A percentile compares a stretch with the other conserved stretches of the same genome.
Evolutionary conservation across 2,797 vertebrate species (phyloP).

Genomic region (Spea hammondii): DNA sequence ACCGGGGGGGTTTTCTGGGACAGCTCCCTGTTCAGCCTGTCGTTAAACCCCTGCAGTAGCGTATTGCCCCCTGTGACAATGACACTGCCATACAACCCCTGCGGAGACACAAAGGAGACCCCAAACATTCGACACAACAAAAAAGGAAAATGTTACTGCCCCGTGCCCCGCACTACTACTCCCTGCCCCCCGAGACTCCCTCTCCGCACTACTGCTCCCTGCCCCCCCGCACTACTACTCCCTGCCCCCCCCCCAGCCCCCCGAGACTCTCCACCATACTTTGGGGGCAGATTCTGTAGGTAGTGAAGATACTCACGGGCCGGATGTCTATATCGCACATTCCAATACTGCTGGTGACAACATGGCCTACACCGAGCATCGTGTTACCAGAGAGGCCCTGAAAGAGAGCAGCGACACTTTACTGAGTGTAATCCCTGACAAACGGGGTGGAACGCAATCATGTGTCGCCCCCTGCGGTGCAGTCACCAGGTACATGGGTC

Average conservation of each 20-base stretch:
- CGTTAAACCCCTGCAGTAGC: constrained; percentile 71
- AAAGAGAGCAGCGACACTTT: neutral
- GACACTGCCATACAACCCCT: constrained; percentile 72
- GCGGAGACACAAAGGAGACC: constrained; percentile 4
- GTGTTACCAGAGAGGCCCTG: constrained; percentile 78
- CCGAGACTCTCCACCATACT: neutral
- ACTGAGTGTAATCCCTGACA: no score
- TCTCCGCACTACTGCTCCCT: neutral
- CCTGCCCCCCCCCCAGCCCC: constrained; percentile 13
- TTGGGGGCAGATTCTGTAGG: no score
- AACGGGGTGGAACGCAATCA: no score
- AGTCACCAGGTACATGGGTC: neutral
- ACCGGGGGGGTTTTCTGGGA: constrained; percentile 73
- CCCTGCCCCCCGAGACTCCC: neutral
- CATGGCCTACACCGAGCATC: constrained; percentile 76
- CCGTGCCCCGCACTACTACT: neutral
- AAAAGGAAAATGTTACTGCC: neutral
- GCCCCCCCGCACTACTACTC: neutral
- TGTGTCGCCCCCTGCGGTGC: no score
- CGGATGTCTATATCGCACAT: constrained; percentile 78
- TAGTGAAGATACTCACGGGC: constrained; percentile 61
- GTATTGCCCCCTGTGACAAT: constrained; percentile 72
- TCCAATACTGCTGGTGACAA: constrained; percentile 75
- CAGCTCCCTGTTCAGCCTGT: constrained; percentile 70
- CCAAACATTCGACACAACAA: neutral